phyloP scores from a whole-genome alignment of 37 sponge, comb jelly and placozoan species.

The Mnemiopsis leidyi region DNA sequence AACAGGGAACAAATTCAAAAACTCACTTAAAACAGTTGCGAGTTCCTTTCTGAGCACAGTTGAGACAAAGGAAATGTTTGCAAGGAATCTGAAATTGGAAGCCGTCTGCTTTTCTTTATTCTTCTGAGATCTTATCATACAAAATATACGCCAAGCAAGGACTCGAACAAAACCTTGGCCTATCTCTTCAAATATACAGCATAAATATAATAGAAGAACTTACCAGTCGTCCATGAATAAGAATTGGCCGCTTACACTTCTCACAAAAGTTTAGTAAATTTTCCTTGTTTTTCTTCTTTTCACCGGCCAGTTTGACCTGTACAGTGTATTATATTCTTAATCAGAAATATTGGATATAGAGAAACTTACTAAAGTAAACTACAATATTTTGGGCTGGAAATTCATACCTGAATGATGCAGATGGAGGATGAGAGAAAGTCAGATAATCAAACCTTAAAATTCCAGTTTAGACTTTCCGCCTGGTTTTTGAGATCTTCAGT shows the following conservation, averaged over 20 bases:
- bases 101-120: too few species aligned
- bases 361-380: too few species aligned
- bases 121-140: too few species aligned
- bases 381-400: too few species aligned
- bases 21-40: conserved; percentile 59
- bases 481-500: neutral
- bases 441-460: conserved; percentile 12
- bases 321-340: too few species aligned
- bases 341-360: too few species aligned
- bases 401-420: neutral
- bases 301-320: conserved; percentile 36
- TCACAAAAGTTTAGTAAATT: conserved; percentile 53
- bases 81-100: conserved; percentile 43
- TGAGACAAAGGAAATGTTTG: conserved; percentile 59
- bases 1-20: too few species aligned
- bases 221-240: conserved; percentile 55
- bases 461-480: conserved; percentile 40
- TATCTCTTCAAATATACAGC: too few species aligned
- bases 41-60: conserved; percentile 61
- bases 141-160: too few species aligned
- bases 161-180: too few species aligned
- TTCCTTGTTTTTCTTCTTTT: conserved; percentile 56
- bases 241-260: conserved; percentile 53
- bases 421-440: neutral
- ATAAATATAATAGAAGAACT: neutral